phyloP scores from a whole-genome alignment of 2,113 vertebrate species.

The Pangasianodon hypophthalmus region DNA sequence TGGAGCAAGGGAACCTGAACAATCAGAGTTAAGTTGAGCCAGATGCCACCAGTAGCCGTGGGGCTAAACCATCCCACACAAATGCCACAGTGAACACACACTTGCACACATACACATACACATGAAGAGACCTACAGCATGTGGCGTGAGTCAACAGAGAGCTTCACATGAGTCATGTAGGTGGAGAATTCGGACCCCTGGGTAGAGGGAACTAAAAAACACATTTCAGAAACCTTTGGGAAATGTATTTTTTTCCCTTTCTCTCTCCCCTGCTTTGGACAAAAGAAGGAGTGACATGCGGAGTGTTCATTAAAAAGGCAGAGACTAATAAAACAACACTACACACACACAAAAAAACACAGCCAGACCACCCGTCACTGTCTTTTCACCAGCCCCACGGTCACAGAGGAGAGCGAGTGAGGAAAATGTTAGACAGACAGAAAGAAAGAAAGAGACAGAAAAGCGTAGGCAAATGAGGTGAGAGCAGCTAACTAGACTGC shows the following conservation, averaged over 20 bases:
- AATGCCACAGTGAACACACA: slow-evolving; percentile 18
- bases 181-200: not conserved
- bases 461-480: not conserved
- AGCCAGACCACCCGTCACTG: slow-evolving; percentile 43
- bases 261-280: slow-evolving; percentile 16
- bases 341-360: slow-evolving; percentile 9
- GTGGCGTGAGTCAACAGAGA: not conserved
- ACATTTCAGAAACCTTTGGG: not conserved
- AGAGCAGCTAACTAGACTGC: slow-evolving; percentile 13
- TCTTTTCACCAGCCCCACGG: slow-evolving; percentile 28
- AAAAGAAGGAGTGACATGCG: not conserved
- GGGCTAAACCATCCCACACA: slow-evolving; percentile 28
- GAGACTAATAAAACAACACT: too few relatives aligned
- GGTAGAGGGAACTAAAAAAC: not conserved
- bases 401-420: slow-evolving; percentile 11
- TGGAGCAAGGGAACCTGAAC: not conserved
- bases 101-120: slow-evolving; percentile 6
- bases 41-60: slow-evolving; percentile 33
- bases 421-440: not conserved
- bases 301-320: too few relatives aligned
- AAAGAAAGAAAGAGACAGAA: slow-evolving; percentile 12
- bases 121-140: not conserved
- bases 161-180: not conserved
- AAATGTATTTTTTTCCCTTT: not conserved
- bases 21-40: slow-evolving; percentile 30